Evolutionary conservation across 1,140 invertebrate species (phyloP), one percentile per base, ranked within the genome.

Genomic region (Ladona fulva): DNA sequence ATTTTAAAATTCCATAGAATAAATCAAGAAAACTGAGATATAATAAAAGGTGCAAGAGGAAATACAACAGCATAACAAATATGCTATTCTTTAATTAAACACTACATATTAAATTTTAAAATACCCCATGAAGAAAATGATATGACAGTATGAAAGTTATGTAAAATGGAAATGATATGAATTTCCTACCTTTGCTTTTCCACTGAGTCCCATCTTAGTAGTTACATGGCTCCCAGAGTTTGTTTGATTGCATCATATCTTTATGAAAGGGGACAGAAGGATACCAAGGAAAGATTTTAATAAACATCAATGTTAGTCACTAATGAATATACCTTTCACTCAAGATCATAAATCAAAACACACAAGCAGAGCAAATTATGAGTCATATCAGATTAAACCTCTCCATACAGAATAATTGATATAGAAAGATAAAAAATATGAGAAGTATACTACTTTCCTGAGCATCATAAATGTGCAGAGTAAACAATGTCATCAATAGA

Each of bases 191-290:
- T 66, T 66, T 19, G 1, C n/a, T 16, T 22, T 19, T 66, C 52
- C 52, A 66, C 3, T 66, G 52, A 66, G 14, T 66, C 8, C 29
- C 29, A 37, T 12, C 52, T 66, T 66, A 19, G 52, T 66, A 66
- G 52, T 66, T 66, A 66, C 52, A 66, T 19, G 52, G 52, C 52
- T 66, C 52, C 52, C 52, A 66, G 52, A 19, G 52, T 66, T 66
- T 66, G 52, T 66, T 66, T 66, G 52, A 66, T 66, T 66, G 52
- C 52, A 66, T 66, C 52, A 66, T 66, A 66, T 66, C 52, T 66
- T 37, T 5, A 37, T 37, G 12, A 66, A 66, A 16, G n/a, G 52
- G 52, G n/a, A 66, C n/a, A 66, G n/a, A 66, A 66, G 5, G 3
- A 66, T 6, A 12, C 1, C 5, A 19, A 22, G n/a, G 52, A 12